Evolutionary conservation across 2,797 vertebrate genomes (phyloP).

Genomic region (Manis crassicaudata): DNA sequence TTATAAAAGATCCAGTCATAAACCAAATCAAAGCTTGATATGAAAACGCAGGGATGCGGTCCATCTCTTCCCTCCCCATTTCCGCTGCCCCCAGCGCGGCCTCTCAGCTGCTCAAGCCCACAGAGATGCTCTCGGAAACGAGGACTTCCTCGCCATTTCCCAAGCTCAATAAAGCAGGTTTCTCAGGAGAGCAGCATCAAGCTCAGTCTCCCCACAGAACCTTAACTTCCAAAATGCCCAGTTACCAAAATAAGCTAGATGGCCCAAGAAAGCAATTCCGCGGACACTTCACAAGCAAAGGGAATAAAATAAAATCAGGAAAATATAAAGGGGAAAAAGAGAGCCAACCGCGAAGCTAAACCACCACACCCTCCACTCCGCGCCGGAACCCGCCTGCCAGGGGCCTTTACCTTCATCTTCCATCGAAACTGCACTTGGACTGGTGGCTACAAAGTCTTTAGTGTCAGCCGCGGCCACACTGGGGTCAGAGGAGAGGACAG

Average conservation of each 20-base stretch:
- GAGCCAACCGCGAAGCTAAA: slow-evolving; percentile 57
- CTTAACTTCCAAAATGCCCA: slow-evolving; percentile 5
- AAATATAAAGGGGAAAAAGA: not conserved
- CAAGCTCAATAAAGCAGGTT: slow-evolving; percentile 34
- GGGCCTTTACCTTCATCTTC: slow-evolving; percentile 90
- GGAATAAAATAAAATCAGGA: not conserved
- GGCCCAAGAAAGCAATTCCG: not conserved
- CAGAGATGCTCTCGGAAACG: slow-evolving; percentile 47
- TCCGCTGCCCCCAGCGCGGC: not conserved
- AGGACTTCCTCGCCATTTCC: slow-evolving; percentile 62
- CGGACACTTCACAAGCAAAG: not conserved
- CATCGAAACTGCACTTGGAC: slow-evolving; percentile 86
- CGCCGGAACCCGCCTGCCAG: slow-evolving; percentile 74
- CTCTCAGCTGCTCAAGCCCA: slow-evolving; percentile 5
- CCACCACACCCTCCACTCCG: slow-evolving; percentile 79
- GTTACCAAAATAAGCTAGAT: not conserved
- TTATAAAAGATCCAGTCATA: not conserved
- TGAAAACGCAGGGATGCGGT: not conserved
- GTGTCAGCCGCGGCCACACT: slow-evolving; percentile 81
- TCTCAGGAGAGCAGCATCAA: slow-evolving; percentile 43
- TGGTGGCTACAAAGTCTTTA: slow-evolving; percentile 84
- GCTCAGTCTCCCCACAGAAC: slow-evolving; percentile 10
- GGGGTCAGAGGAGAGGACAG: slow-evolving; percentile 75
- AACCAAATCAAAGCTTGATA: not conserved
- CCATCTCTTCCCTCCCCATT: not conserved